Evolutionary conservation across 2,888 invertebrate genomes (phyloP).

Genomic region (Dryococelus australis): DNA sequence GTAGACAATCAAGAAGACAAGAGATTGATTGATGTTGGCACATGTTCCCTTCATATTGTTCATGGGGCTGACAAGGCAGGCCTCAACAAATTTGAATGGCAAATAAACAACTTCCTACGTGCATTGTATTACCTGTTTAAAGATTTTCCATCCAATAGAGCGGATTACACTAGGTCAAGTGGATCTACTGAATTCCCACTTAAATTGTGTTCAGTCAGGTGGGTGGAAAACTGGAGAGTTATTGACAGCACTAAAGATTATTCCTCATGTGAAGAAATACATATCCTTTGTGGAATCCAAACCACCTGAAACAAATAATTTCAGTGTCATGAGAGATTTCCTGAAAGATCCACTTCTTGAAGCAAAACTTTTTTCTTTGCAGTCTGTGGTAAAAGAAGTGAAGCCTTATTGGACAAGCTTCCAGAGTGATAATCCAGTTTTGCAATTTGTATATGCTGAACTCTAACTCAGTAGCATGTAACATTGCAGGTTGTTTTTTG

Average conservation of each 20-base stretch:
- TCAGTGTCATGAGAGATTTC: constrained; percentile 4
- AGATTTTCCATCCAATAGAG: constrained; percentile 13
- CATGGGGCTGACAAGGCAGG: constrained; percentile 23
- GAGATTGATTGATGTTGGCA: constrained; percentile 19
- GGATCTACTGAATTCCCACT: background rate
- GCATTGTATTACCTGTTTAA: background rate
- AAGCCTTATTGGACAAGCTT: background rate
- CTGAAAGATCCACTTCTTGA: constrained; percentile 20
- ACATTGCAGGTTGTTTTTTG: background rate
- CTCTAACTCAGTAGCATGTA: constrained; percentile 1
- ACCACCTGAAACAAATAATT: constrained; percentile 22
- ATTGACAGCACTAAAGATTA: background rate
- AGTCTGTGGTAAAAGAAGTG: constrained; percentile 16
- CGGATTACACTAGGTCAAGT: background rate
- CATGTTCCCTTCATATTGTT: background rate
- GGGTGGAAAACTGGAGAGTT: background rate
- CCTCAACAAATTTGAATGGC: constrained; percentile 21
- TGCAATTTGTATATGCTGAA: background rate
- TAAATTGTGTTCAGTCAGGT: constrained; percentile 19
- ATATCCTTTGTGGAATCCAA: background rate
- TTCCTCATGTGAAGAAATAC: background rate
- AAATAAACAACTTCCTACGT: background rate
- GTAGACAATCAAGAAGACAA: background rate
- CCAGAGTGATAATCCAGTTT: background rate
- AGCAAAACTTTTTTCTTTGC: constrained; percentile 19